These are phyloP conservation scores for Campylomormyrus tamandua DNA, from an alignment of 2,113 vertebrate genomes.

Conservation along the genomic window DNA sequence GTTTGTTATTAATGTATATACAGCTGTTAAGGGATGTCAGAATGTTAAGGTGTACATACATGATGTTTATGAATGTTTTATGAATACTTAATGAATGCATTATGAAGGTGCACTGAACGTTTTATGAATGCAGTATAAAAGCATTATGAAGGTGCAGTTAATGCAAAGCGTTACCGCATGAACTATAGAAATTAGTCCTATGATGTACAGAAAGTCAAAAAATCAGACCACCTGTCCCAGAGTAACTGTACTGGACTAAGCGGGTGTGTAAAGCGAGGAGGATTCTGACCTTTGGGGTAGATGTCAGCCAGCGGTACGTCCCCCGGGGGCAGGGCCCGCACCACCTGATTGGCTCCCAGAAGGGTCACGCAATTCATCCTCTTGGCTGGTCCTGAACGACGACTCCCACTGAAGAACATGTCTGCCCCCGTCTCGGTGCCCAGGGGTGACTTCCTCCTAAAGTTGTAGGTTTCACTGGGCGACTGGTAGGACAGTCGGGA, in stretches of 20 bases:
- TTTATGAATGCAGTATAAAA: too few relatives aligned
- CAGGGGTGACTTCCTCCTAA: conserved; percentile 66
- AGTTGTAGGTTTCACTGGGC: conserved; percentile 86
- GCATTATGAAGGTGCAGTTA: too few relatives aligned
- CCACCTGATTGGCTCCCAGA: conserved; percentile 76
- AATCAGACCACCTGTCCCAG: background rate
- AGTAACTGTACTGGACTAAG: background rate
- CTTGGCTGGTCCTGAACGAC: conserved; percentile 53
- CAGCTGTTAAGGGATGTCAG: too few relatives aligned
- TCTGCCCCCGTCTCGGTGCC: conserved; percentile 48
- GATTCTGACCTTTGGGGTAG: conserved; percentile 81
- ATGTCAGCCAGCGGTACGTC: conserved; percentile 83
- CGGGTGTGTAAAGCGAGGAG: background rate
- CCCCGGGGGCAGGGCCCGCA: conserved; percentile 72
- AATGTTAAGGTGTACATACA: too few relatives aligned
- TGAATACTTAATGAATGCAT: too few relatives aligned
- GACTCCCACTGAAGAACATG: conserved; percentile 60
- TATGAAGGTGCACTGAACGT: too few relatives aligned
- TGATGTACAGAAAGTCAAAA: background rate
- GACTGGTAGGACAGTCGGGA: conserved; percentile 60
- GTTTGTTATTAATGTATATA: too few relatives aligned
- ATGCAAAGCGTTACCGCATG: too few relatives aligned
- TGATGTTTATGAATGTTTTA: too few relatives aligned
- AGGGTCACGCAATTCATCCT: conserved; percentile 75
- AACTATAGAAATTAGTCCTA: background rate